These are phyloP conservation scores for Dryococelus australis DNA, from an alignment of 2,888 invertebrate species.

Conservation along the genomic window DNA sequence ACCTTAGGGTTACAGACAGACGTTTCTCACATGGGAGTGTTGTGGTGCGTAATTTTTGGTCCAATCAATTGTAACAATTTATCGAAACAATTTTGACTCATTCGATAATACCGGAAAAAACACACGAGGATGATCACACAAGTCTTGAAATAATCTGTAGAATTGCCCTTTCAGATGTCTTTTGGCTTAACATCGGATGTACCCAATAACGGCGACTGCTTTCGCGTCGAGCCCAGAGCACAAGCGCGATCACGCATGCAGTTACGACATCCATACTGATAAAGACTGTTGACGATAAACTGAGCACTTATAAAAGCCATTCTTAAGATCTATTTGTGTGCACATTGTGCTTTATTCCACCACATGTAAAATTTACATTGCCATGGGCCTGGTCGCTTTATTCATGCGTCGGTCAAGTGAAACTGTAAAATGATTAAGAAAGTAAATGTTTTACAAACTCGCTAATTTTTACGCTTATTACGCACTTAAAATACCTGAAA, in stretches of 20 bases:
- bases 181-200: slow-evolving; percentile 20
- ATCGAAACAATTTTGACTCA: slow-evolving; percentile 27
- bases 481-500: no score
- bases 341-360: no score
- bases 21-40: background rate
- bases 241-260: slow-evolving; percentile 27
- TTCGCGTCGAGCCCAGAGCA: slow-evolving; percentile 4
- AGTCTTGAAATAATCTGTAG: slow-evolving; percentile 28
- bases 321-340: no score
- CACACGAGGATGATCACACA: background rate
- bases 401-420: no score
- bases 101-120: slow-evolving; percentile 25
- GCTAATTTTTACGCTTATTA: no score
- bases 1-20: slow-evolving; percentile 28
- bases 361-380: no score
- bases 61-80: background rate
- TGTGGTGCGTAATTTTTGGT: background rate
- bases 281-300: no score
- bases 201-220: background rate
- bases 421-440: no score
- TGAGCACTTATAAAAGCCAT: no score
- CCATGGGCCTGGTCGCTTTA: no score
- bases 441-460: no score
- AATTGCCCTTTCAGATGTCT: background rate
- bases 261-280: slow-evolving; percentile 16